Percentiles rank a stretch among this genome's conserved stretches.
These are phyloP conservation scores for Eufriesea mexicana DNA, from an alignment of 1,140 invertebrate species.

Conservation along the genomic window DNA sequence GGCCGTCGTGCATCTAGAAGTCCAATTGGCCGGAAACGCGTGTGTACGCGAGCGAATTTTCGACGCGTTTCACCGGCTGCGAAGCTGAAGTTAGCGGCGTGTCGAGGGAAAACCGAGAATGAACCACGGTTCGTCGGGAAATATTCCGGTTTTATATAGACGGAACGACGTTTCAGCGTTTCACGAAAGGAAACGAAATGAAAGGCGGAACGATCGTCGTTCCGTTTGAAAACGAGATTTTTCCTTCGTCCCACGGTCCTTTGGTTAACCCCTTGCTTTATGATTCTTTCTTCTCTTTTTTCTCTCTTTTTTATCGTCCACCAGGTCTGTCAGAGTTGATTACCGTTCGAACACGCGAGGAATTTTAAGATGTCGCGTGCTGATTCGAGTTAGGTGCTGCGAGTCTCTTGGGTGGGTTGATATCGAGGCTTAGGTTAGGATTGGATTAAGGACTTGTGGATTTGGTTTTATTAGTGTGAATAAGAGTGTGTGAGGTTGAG, in stretches of 20 bases:
- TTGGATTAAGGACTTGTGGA: too few species aligned
- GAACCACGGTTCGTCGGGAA: slow-evolving; percentile 37
- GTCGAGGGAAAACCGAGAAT: slow-evolving; percentile 29
- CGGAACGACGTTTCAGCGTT: background rate
- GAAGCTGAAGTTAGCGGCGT: slow-evolving; percentile 25
- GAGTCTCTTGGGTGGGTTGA: too few species aligned
- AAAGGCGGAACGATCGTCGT: background rate
- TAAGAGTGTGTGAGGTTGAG: too few species aligned
- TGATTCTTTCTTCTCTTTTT: background rate
- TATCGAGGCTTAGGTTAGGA: too few species aligned
- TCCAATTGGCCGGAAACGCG: slow-evolving; percentile 36
- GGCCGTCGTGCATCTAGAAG: background rate
- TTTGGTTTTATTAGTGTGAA: too few species aligned
- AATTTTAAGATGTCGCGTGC: too few species aligned
- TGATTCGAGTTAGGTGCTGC: too few species aligned
- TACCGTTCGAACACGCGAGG: too few species aligned
- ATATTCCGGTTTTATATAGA: slow-evolving; percentile 44
- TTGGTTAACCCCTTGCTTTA: background rate
- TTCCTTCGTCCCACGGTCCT: background rate
- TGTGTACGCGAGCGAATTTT: slow-evolving; percentile 32
- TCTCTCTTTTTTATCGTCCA: too few species aligned
- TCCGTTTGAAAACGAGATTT: background rate
- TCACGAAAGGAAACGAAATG: slow-evolving; percentile 1
- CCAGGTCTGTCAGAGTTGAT: too few species aligned
- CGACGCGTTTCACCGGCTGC: slow-evolving; percentile 7